Base-by-base conservation (phyloP, 2,888 invertebrate species). In the Parnassius orleans region DNA sequence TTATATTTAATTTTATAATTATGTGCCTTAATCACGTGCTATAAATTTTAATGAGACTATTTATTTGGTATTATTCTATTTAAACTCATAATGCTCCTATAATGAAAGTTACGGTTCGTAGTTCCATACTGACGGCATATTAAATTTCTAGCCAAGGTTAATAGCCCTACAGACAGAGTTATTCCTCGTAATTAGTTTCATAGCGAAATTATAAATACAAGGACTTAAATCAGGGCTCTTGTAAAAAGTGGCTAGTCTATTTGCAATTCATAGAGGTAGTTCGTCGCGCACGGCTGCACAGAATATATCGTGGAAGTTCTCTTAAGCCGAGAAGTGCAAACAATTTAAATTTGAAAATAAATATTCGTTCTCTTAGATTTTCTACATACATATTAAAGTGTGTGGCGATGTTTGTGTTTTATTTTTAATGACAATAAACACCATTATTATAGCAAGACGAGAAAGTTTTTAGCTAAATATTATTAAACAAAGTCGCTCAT, bases 201-300 rank as follows among this genome's bases (percentile, higher is more conserved):
- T 76, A 78, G 77, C 76, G 72, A 77, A 78, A 78, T 74, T 74
- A 73, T 70, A 75, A 71, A 74, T 69, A 68, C 72, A 67, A 54
- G 42, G 15, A 74, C 69, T 71, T 67, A 79, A 80, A 80, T 80
- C 79, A 72, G 75, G 72, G 72, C 65, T 72, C 63, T 72, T 69
- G 69, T 63, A 68, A 72, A 68, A 69, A 65, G 66, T 33, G 14
- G 24, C 24, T 10, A 58, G 50, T 65, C 72, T 70, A 78, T 82
- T 80, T 79, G 76, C 78, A 78, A 81, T 83, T 82, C 79, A 79
- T 79, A 71, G 61, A 53, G 47, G 57, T 70, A 66, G 68, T 72
- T 61, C 66, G 71, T 78, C 72, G 73, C 78, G 81, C 71, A 75
- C 72, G 70, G 83, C 68, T 74, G 69, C 74, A 74, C 69, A 63